Conservation (phyloP, 2,888 invertebrate species). For the Pardosa pseudoannulata region DNA sequence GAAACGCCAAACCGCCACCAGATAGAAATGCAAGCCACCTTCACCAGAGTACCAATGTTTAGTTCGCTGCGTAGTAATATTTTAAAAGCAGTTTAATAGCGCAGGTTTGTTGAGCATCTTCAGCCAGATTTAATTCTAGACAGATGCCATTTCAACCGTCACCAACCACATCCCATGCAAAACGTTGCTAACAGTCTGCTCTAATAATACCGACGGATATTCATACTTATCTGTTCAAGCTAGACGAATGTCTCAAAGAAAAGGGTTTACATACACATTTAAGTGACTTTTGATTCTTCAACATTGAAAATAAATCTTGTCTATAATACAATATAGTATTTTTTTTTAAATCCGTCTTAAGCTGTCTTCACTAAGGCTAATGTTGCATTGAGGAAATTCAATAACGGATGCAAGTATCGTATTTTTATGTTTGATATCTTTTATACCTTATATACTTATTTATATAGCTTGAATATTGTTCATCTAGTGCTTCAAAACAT, state of each 20-base stretch:
- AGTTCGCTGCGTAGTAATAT: neutral
- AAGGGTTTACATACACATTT: no score
- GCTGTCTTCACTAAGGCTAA: no score
- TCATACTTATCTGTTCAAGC: slow-evolving; percentile 50
- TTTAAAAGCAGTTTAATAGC: neutral
- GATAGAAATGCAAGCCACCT: slow-evolving; percentile 38
- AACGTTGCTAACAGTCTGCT: neutral
- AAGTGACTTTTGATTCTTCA: no score
- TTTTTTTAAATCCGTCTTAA: no score
- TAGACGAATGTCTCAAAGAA: neutral
- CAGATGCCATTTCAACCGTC: slow-evolving; percentile 13
- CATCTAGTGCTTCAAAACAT: no score
- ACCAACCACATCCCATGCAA: slow-evolving; percentile 22
- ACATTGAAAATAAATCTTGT: no score
- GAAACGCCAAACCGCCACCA: slow-evolving; percentile 63
- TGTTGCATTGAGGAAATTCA: no score
- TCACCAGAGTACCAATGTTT: slow-evolving; percentile 33
- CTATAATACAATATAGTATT: no score
- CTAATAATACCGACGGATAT: neutral
- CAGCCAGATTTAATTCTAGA: neutral
- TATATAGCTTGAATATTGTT: no score
- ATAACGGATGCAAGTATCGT: no score
- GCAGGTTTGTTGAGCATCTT: slow-evolving; percentile 1
- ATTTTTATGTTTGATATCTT: no score
- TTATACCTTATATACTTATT: no score